Conservation (phyloP, 2,888 invertebrate species). For the Diplazon laetatorius region DNA sequence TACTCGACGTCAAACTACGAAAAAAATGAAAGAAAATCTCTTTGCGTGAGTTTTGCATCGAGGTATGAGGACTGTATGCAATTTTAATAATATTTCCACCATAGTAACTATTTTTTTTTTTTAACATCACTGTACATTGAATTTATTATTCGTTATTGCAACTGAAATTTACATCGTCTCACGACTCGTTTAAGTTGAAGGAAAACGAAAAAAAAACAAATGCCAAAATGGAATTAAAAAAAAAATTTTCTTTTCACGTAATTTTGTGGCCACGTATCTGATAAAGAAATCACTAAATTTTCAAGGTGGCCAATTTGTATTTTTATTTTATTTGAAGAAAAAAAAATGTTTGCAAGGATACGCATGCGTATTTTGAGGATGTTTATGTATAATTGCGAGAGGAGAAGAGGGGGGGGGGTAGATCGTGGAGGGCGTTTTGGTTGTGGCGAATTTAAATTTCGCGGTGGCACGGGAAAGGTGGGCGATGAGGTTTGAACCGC, state of each 20-base stretch:
- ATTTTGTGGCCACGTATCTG: too few relatives aligned
- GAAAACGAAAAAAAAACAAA: too few relatives aligned
- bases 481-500: slow-evolving; percentile 46
- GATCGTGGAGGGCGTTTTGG: slow-evolving; percentile 43
- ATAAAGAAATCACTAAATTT: neutral
- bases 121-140: too few relatives aligned
- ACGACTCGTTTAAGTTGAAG: too few relatives aligned
- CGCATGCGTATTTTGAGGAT: slow-evolving; percentile 5
- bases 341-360: slow-evolving; percentile 3
- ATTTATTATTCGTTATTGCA: too few relatives aligned
- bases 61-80: neutral
- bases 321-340: neutral
- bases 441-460: slow-evolving; percentile 48
- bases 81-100: neutral
- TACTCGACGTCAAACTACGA: slow-evolving; percentile 26
- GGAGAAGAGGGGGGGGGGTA: neutral
- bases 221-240: too few relatives aligned
- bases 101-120: too few relatives aligned
- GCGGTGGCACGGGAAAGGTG: neutral
- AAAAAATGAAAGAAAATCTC: slow-evolving; percentile 6
- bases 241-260: too few relatives aligned
- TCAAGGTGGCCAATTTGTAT: neutral
- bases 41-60: neutral
- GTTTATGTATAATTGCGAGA: slow-evolving; percentile 29
- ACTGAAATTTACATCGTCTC: too few relatives aligned